Base-by-base conservation (phyloP, 2,113 vertebrate genomes). In the Australoheros scitulus region DNA sequence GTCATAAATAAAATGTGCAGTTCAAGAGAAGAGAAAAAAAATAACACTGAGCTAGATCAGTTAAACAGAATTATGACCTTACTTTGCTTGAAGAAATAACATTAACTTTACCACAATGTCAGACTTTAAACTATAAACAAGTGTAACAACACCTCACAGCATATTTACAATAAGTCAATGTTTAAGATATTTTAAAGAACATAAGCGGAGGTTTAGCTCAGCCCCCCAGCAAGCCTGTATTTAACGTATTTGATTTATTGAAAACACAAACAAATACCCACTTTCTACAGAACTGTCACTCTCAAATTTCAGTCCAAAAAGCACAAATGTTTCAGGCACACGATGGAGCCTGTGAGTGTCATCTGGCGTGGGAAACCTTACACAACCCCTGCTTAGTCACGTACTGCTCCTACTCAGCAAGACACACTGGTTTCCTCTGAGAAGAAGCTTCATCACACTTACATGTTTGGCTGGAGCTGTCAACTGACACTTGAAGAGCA, bases 341-440 rank as follows among this genome's bases (percentile, higher is more conserved):
- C n/a, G n/a, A 58, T 60, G 65, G 72, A 88, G 87, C 81, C 86
- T 82, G 74, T 36, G 81, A 85, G 79, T 87, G 78, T 84, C 86
- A 91, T 90, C 81, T 64, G 70, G 89, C 43, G 82, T 91, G 92
- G 93, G 92, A 92, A 91, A 87, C 68, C 84, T 92, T 90, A 91
- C 88, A 83, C 88, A 93, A 93, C 80, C 41, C 11, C 68, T 13
- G 78, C 82, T 92, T 90, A 90, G 85, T 93, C 92, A 93, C 91
- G 61, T 58, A 50, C 63, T 79, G 57, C 84, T 90, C 90, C 87
- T 80, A 91, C 91, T 92, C 87, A 79, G 74, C 52, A 78, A 82
- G 59, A 89, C 9, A 3, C 74, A 80, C 58, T 79, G 61, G 15
- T 61, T 83, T 81, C 13, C 87, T 85, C 60, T 61, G 29, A 72